Percentiles rank a stretch among this genome's conserved stretches.
These are phyloP conservation scores for Dasysyrphus albostriatus DNA, from an alignment of 2,888 invertebrate species.

Conservation along the genomic window DNA sequence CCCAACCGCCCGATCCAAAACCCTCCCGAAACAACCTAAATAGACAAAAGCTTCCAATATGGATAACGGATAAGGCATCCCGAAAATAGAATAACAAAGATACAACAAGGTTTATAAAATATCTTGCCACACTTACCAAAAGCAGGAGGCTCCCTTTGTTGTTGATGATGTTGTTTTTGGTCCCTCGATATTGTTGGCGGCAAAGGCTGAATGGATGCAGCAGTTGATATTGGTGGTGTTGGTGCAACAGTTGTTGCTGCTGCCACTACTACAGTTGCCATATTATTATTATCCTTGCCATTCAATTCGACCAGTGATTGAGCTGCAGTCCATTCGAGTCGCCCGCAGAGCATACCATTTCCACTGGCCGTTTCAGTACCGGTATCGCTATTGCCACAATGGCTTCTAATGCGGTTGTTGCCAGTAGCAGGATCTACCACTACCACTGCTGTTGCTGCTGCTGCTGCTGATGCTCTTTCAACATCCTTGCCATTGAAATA, in stretches of 20 bases:
- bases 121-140: conserved; percentile 71
- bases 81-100: conserved; percentile 29
- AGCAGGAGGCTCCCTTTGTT: conserved; percentile 54
- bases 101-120: conserved; percentile 49
- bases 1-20: neutral
- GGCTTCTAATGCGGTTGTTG: conserved; percentile 75
- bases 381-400: conserved; percentile 69
- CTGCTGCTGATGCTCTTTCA: conserved; percentile 35
- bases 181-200: conserved; percentile 56
- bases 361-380: conserved; percentile 72
- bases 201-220: conserved; percentile 48
- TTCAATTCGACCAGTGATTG: conserved; percentile 83
- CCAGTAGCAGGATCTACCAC: conserved; percentile 66
- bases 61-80: conserved; percentile 28
- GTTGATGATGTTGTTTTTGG: conserved; percentile 68
- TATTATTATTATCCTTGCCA: conserved; percentile 78
- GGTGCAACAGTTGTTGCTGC: conserved; percentile 73
- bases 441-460: conserved; percentile 22
- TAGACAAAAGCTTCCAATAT: conserved; percentile 1
- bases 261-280: conserved; percentile 67
- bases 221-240: conserved; percentile 66
- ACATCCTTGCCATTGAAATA: conserved; percentile 12
- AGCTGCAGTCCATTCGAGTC: conserved; percentile 83
- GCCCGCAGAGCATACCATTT: conserved; percentile 80
- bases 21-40: neutral